Evolutionary conservation across 2,113 vertebrate species (phyloP).

Genomic region (Phyllopteryx taeniolatus): DNA sequence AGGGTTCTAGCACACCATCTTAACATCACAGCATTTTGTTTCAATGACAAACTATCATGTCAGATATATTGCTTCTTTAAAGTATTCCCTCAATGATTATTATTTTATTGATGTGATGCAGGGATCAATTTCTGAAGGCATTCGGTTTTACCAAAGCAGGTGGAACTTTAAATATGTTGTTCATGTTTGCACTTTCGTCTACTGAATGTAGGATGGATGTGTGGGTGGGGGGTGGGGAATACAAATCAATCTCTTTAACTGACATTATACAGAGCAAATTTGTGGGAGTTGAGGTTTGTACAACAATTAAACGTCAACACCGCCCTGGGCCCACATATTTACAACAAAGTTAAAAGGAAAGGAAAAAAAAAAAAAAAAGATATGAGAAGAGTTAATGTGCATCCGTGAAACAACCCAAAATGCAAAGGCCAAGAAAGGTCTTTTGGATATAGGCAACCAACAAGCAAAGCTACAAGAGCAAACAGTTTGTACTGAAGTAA

Average conservation of each 20-base stretch:
- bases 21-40: not conserved
- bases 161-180: not conserved
- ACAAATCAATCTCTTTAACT: not conserved
- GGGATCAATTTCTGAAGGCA: not conserved
- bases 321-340: conserved; percentile 48
- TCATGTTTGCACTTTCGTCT: not conserved
- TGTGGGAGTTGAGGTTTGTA: not conserved
- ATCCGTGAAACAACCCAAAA: conserved; percentile 60
- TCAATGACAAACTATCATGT: not conserved
- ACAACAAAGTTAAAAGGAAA: conserved; percentile 56
- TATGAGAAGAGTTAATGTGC: conserved; percentile 60
- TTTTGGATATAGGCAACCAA: conserved; percentile 64
- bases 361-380: conserved; percentile 44
- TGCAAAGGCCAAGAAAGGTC: conserved; percentile 56
- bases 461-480: conserved; percentile 61
- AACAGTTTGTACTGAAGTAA: conserved; percentile 48
- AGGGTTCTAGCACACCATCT: too few species aligned
- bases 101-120: not conserved
- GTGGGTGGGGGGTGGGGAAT: not conserved
- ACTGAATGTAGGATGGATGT: not conserved
- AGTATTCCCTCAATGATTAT: not conserved
- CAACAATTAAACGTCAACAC: conserved; percentile 21
- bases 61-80: not conserved
- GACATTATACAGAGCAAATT: not conserved
- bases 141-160: not conserved